Evolutionary conservation across 2,797 vertebrate genomes (phyloP).

Genomic region (Hylomyscus alleni): DNA sequence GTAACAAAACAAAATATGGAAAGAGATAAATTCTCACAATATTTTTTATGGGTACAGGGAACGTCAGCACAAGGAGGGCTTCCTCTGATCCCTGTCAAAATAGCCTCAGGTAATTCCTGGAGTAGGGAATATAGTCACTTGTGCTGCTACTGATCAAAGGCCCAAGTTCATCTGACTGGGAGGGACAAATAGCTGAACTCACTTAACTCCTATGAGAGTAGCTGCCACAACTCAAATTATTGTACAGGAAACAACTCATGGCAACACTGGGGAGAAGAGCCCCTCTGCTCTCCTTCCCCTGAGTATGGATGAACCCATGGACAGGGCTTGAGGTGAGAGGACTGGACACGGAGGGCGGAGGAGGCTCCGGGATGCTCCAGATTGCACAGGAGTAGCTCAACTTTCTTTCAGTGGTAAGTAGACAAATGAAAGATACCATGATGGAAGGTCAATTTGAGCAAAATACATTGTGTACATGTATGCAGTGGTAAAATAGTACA

Average conservation of each 20-base stretch:
- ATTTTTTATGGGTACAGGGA: neutral
- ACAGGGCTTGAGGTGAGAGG: neutral
- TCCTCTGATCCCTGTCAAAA: neutral
- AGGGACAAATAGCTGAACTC: neutral
- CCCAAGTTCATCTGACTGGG: neutral
- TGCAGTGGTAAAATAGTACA: neutral
- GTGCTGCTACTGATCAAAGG: neutral
- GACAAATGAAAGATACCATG: neutral
- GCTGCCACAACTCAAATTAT: neutral
- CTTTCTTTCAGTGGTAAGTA: conserved; percentile 1
- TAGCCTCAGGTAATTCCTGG: neutral
- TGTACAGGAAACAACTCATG: neutral
- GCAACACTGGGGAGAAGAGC: neutral
- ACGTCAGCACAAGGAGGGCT: neutral
- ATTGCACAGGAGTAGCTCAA: neutral
- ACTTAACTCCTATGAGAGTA: neutral
- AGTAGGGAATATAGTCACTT: neutral
- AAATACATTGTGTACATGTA: neutral
- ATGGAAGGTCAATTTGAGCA: neutral
- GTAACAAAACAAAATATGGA: conserved; percentile 17
- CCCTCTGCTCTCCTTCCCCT: neutral
- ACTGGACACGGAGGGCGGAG: neutral
- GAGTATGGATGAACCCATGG: neutral
- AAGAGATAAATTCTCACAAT: conserved; percentile 12
- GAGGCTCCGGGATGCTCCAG: neutral